Base-by-base conservation (phyloP, 2,113 vertebrate species). In the Notothenia rossii region DNA sequence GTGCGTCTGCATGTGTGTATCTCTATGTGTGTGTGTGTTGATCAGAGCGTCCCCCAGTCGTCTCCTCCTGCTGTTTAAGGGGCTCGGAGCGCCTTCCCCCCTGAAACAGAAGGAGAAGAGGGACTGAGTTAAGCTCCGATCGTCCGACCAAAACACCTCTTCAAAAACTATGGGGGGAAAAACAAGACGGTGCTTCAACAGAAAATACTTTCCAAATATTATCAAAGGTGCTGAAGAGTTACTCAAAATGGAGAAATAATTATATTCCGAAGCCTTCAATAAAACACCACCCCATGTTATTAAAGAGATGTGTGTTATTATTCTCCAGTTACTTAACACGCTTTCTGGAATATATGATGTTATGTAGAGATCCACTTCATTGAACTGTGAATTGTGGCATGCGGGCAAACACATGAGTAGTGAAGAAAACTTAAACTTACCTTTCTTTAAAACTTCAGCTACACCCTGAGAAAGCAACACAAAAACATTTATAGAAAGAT, bases 61-160 rank as follows among this genome's bases (percentile, higher is more conserved):
- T 91, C 93, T 94, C 94, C 94, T 94, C 95, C 94, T 96, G 94
- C 89, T 95, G 94, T 96, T 93, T 88, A 94, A 94, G 95, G 93
- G 95, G 94, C 92, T 95, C 88, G 87, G 90, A 94, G 82, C 88
- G 54, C 88, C 94, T 92, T 94, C 93, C 93, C 93, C 94, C 94
- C 95, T 96, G 94, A 94, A 96, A 96, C 95, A 95, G 93, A 95
- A 94, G 95, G 95, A 96, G 94, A 95, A 95, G 95, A 95, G 88
- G 92, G 82, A 89, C 95, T 92, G 87, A 90, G 93, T 96, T 95
- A 96, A 87, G 92, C 92, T 89, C 92, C 79, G 72, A 81, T 68
- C 79, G 84, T 85, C 92, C 88, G 60, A 85, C 79, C 76, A 86
- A 84, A 86, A 91, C 89, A 87, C 71, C 77, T 82, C 88, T 69